Percentiles rank a stretch among this genome's conserved stretches.
These are phyloP conservation scores for Grammomys dolichurus DNA, from an alignment of 2,113 vertebrate genomes.

Conservation along the genomic window DNA sequence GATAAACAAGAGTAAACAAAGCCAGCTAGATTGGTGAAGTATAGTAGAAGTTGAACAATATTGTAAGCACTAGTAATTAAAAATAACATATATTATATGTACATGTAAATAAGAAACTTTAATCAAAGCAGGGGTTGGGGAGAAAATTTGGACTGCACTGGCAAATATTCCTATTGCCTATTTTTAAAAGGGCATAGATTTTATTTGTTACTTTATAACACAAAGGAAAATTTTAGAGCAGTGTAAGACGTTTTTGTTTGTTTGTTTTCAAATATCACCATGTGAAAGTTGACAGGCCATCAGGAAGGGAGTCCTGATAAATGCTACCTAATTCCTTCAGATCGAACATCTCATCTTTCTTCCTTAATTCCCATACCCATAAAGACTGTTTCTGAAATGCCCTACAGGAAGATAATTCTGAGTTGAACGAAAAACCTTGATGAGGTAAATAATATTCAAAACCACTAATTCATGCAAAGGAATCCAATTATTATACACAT, in stretches of 20 bases:
- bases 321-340: neutral
- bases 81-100: neutral
- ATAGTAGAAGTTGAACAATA: neutral
- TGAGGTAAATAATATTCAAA: constrained; percentile 18
- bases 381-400: neutral
- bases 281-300: neutral
- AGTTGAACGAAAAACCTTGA: neutral
- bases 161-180: neutral
- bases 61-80: neutral
- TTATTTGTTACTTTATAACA: neutral
- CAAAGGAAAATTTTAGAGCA: neutral
- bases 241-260: neutral
- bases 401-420: neutral
- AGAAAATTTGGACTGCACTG: neutral
- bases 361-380: neutral
- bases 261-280: neutral
- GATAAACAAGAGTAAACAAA: neutral
- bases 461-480: neutral
- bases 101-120: neutral
- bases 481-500: neutral
- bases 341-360: neutral
- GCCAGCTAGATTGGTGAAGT: neutral
- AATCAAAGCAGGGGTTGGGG: neutral
- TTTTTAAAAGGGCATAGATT: constrained; percentile 2
- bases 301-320: neutral